These are phyloP conservation scores for Eupithecia centaureata DNA, from an alignment of 2,888 invertebrate species.

Conservation along the genomic window DNA sequence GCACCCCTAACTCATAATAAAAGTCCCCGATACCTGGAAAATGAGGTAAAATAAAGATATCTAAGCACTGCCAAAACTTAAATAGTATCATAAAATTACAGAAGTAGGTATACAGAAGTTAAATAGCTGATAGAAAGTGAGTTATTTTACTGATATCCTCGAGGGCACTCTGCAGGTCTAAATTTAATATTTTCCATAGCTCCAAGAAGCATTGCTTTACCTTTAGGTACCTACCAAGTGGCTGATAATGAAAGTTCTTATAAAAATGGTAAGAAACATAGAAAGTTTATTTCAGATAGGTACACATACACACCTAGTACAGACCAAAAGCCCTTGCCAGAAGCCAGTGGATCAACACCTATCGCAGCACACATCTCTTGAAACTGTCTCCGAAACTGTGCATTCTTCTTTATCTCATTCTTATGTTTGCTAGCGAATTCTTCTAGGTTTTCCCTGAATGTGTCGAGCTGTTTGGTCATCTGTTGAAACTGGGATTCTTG, in stretches of 20 bases:
- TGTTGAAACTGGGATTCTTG: conserved; percentile 96
- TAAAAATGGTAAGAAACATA: too few relatives aligned
- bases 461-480: conserved; percentile 96
- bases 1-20: conserved; percentile 98
- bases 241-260: neutral
- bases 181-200: neutral
- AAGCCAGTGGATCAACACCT: conserved; percentile 98
- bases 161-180: neutral
- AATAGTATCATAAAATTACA: neutral
- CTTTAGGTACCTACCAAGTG: too few relatives aligned
- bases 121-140: neutral
- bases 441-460: conserved; percentile 95
- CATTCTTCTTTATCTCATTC: conserved; percentile 96
- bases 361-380: conserved; percentile 99
- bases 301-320: conserved; percentile 86
- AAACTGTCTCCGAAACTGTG: conserved; percentile 97
- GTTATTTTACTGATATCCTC: neutral
- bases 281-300: neutral
- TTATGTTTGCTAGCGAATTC: conserved; percentile 98
- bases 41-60: neutral
- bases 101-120: neutral
- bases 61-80: neutral
- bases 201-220: neutral
- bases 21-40: conserved; percentile 97
- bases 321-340: conserved; percentile 99